A percentile compares a stretch with the other conserved stretches of the same genome.
phyloP scores from a whole-genome alignment of 2,888 invertebrate genomes.

The Dicyrtoma fusca region DNA sequence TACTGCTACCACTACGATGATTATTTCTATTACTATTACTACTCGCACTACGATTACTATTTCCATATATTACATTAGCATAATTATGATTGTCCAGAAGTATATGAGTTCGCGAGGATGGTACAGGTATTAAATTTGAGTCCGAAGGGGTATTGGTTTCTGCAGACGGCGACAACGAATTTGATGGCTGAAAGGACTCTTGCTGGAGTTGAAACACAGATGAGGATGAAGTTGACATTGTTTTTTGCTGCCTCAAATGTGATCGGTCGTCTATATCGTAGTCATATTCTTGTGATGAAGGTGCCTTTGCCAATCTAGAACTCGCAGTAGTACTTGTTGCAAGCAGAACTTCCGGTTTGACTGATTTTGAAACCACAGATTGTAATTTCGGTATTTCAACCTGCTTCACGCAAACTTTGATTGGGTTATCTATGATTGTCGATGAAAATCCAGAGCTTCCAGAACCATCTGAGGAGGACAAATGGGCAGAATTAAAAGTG shows the following conservation, averaged over 20 bases:
- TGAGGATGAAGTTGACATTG: conserved; percentile 5
- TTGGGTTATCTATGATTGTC: conserved; percentile 40
- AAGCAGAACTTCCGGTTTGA: conserved; percentile 44
- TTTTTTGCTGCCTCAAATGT: conserved; percentile 23
- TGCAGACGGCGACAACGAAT: not conserved
- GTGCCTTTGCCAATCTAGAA: conserved; percentile 37
- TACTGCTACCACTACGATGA: not conserved
- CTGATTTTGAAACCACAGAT: conserved; percentile 47
- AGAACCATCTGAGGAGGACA: conserved; percentile 22
- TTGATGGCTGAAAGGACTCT: not conserved
- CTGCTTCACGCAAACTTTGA: conserved; percentile 54
- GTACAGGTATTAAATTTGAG: too few relatives aligned
- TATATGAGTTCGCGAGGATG: conserved; percentile 12
- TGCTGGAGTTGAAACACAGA: conserved; percentile 4
- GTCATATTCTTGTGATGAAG: conserved; percentile 36
- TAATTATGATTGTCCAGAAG: conserved; percentile 33
- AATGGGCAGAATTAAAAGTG: not conserved
- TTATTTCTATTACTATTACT: conserved; percentile 45
- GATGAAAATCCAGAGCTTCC: conserved; percentile 31
- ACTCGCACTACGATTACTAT: conserved; percentile 13
- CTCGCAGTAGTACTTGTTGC: conserved; percentile 39
- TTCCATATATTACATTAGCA: conserved; percentile 37
- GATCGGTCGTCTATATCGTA: conserved; percentile 36
- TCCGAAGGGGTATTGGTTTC: not conserved
- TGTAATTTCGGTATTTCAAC: conserved; percentile 54